Evolutionary conservation across 2,113 vertebrate genomes (phyloP).

Genomic region (Phalacrocorax brasilianus): DNA sequence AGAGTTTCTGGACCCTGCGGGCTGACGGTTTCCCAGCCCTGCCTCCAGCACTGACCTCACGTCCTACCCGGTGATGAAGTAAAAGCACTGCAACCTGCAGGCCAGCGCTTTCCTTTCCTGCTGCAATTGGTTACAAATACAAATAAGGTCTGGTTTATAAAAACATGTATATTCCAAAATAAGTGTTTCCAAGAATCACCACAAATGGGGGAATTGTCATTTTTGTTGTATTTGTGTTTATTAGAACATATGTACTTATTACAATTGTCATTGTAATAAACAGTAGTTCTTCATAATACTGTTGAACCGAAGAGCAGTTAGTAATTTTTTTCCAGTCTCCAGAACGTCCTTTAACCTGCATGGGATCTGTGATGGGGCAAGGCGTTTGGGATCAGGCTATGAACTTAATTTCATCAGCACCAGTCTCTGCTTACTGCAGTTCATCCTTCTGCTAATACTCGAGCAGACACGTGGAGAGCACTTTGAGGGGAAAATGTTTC

Average conservation of each 20-base stretch:
- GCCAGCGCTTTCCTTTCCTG: background rate
- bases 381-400: constrained; percentile 16
- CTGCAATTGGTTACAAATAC: background rate
- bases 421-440: background rate
- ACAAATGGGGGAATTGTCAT: constrained; percentile 51
- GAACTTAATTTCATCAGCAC: background rate
- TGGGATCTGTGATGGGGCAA: background rate
- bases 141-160: constrained; percentile 1
- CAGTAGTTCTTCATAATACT: constrained; percentile 65
- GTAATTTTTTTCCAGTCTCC: constrained; percentile 40
- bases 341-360: constrained; percentile 4
- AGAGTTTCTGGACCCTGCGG: constrained; percentile 36
- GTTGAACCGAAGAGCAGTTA: constrained; percentile 40
- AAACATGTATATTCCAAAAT: constrained; percentile 13
- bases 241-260: constrained; percentile 64
- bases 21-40: constrained; percentile 9
- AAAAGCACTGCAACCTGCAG: background rate
- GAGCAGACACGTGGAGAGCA: background rate
- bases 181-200: constrained; percentile 15
- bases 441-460: background rate
- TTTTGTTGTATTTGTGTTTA: constrained; percentile 67
- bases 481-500: background rate
- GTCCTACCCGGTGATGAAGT: background rate
- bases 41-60: constrained; percentile 51
- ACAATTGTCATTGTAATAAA: constrained; percentile 71